These are phyloP conservation scores for Luidia sarsii DNA, from an alignment of 53 echinoderm and acorn worm species.

Conservation along the genomic window DNA sequence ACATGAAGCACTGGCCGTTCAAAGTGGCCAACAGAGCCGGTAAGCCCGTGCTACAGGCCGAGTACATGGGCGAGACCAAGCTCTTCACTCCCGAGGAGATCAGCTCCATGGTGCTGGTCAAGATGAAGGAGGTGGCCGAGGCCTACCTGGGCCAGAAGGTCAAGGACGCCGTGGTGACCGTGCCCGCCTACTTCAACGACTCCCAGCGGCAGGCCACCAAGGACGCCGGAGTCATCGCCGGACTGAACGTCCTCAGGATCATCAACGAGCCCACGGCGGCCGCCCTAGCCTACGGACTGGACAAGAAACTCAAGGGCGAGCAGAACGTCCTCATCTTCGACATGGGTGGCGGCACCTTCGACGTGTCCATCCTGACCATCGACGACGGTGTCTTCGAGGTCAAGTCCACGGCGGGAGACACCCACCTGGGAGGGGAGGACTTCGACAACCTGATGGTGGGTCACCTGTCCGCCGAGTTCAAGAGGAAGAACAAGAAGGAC, in stretches of 20 bases:
- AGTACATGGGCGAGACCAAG: constrained; percentile 79
- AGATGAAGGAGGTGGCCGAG: too few species aligned
- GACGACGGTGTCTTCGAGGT: constrained; percentile 84
- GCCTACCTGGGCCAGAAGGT: constrained; percentile 67
- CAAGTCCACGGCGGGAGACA: constrained; percentile 78
- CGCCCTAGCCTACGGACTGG: constrained; percentile 83
- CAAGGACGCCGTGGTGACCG: constrained; percentile 83
- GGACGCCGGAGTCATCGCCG: too few species aligned
- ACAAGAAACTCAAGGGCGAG: constrained; percentile 85
- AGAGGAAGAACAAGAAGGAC: constrained; percentile 69
- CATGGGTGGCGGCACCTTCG: too few species aligned
- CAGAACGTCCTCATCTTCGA: constrained; percentile 90
- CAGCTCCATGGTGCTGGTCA: too few species aligned
- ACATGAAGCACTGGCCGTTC: constrained; percentile 96
- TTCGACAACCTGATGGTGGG: constrained; percentile 53
- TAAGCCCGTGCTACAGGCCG: constrained; percentile 71
- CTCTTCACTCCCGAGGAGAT: constrained; percentile 81
- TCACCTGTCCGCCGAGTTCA: constrained; percentile 52
- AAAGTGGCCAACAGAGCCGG: constrained; percentile 61
- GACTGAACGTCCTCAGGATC: constrained; percentile 83
- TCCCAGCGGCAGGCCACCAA: too few species aligned
- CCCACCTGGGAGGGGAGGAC: constrained; percentile 93
- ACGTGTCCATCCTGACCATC: constrained; percentile 69
- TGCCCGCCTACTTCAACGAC: too few species aligned
- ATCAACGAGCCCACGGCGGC: constrained; percentile 94